Conservation (phyloP, 2,888 invertebrate species). For the Falcaria lacertinaria region DNA sequence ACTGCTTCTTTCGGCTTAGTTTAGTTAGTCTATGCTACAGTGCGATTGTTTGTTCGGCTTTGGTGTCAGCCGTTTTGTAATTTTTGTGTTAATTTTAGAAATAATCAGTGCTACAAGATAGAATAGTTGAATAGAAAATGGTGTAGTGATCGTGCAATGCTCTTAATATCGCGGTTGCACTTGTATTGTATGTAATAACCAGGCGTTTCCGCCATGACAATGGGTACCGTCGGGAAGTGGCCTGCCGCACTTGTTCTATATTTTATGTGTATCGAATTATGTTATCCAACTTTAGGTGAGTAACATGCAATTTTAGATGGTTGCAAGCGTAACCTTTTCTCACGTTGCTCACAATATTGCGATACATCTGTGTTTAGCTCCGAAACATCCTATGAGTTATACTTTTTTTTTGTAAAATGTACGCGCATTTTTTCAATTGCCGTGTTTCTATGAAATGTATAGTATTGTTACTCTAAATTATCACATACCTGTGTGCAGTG, state of each 20-base stretch:
- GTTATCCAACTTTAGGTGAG: slow-evolving; percentile 67
- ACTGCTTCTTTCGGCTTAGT: too few species aligned
- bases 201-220: slow-evolving; percentile 74
- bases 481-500: too few species aligned
- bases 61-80: slow-evolving; percentile 73
- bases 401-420: slow-evolving; percentile 17
- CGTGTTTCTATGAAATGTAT: slow-evolving; percentile 34
- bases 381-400: slow-evolving; percentile 16
- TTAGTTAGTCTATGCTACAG: slow-evolving; percentile 39
- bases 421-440: slow-evolving; percentile 39
- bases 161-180: slow-evolving; percentile 43
- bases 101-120: slow-evolving; percentile 51
- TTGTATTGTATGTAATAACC: slow-evolving; percentile 56
- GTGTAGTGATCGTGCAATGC: slow-evolving; percentile 57
- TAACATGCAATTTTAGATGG: slow-evolving; percentile 26
- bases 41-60: slow-evolving; percentile 76
- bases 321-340: slow-evolving; percentile 8
- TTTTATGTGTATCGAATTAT: slow-evolving; percentile 66
- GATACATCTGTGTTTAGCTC: neutral
- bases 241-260: slow-evolving; percentile 61
- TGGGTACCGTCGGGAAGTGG: slow-evolving; percentile 63
- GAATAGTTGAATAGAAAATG: slow-evolving; percentile 58
- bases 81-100: slow-evolving; percentile 61
- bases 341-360: slow-evolving; percentile 6
- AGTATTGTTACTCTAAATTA: neutral